These are phyloP conservation scores for Stigmatopora argus DNA, from an alignment of 2,113 vertebrate genomes.

Conservation along the genomic window DNA sequence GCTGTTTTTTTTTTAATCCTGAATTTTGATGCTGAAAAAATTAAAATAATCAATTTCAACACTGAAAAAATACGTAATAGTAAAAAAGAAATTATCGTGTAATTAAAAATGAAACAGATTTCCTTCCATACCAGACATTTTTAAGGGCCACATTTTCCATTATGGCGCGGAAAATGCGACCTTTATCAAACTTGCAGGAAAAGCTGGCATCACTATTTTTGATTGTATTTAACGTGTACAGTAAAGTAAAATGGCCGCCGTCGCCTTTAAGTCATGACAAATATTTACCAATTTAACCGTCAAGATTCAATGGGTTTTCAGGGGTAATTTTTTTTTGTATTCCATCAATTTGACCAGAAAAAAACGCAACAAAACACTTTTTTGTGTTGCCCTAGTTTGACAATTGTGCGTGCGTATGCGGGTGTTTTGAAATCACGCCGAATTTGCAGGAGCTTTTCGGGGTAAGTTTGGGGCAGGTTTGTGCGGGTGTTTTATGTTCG, in stretches of 20 bases:
- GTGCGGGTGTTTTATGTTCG: conserved; percentile 41
- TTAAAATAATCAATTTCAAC: too few species aligned
- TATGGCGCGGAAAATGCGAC: not conserved
- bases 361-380: conserved; percentile 37
- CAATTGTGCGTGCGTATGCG: conserved; percentile 45
- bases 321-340: not conserved
- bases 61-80: too few species aligned
- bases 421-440: conserved; percentile 47
- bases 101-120: too few species aligned
- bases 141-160: not conserved
- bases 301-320: not conserved
- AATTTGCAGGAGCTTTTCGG: conserved; percentile 33
- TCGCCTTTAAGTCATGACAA: conserved; percentile 25
- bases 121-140: not conserved
- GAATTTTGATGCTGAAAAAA: too few species aligned
- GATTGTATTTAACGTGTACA: conserved; percentile 41
- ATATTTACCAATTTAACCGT: not conserved
- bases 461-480: conserved; percentile 27
- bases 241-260: conserved; percentile 13
- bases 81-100: too few species aligned
- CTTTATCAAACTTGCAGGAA: not conserved
- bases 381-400: conserved; percentile 50
- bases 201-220: conserved; percentile 12
- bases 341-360: not conserved
- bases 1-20: too few species aligned